phyloP scores from a whole-genome alignment of 1,140 invertebrate genomes.

The Zaprionus taronus region DNA sequence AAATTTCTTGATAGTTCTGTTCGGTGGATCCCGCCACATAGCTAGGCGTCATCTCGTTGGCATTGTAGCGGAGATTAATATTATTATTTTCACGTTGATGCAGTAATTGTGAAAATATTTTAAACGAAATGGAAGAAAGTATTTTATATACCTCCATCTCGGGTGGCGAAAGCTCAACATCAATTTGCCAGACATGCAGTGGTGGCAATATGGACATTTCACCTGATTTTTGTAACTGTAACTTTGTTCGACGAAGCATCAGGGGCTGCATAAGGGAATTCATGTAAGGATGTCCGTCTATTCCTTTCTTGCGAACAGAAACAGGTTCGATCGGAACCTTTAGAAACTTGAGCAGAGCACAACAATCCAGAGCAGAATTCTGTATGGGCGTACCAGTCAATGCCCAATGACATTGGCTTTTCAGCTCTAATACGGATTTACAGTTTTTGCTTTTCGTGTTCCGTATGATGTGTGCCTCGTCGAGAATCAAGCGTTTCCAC shows the following conservation, averaged over 20 bases:
- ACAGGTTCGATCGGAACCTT: slow-evolving; percentile 41
- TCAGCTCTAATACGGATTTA: slow-evolving; percentile 14
- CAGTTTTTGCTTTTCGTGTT: slow-evolving; percentile 41
- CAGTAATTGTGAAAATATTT: slow-evolving; percentile 46
- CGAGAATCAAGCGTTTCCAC: slow-evolving; percentile 57
- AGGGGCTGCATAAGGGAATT: slow-evolving; percentile 48
- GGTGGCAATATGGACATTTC: slow-evolving; percentile 49
- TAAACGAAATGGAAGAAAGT: slow-evolving; percentile 47
- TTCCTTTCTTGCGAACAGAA: slow-evolving; percentile 12
- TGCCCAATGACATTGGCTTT: slow-evolving; percentile 43
- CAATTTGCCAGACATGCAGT: slow-evolving; percentile 10
- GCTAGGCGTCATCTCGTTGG: slow-evolving; percentile 4
- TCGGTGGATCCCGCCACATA: slow-evolving; percentile 26
- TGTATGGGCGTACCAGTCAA: slow-evolving; percentile 61
- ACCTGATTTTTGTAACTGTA: slow-evolving; percentile 39
- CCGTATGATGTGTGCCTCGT: slow-evolving; percentile 55
- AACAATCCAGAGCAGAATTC: slow-evolving; percentile 54
- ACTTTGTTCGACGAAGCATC: slow-evolving; percentile 58
- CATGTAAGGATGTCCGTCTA: slow-evolving; percentile 31
- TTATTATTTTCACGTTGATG: slow-evolving; percentile 45
- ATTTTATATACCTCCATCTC: slow-evolving; percentile 60
- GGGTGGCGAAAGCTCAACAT: slow-evolving; percentile 30
- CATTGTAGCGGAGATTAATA: slow-evolving; percentile 46
- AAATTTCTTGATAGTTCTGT: slow-evolving; percentile 37
- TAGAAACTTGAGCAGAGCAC: slow-evolving; percentile 50